These are phyloP conservation scores for Umimayanthus kanabou DNA, from an alignment of 92 coral and sea anemone genomes.

Conservation along the genomic window DNA sequence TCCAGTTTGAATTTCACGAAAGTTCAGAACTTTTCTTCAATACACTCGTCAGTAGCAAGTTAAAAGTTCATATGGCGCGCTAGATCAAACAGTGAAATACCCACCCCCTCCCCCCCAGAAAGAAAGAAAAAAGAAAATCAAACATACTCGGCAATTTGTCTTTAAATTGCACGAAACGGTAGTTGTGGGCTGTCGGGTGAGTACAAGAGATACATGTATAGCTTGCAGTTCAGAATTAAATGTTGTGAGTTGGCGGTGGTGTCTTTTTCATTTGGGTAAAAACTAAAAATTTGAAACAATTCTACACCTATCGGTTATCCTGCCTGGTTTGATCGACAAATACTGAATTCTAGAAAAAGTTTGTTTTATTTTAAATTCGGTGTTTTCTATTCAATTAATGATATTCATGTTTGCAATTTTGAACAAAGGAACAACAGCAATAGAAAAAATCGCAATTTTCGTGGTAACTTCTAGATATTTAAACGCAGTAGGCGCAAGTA, in stretches of 20 bases:
- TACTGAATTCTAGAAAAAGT: background rate
- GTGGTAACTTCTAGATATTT: background rate
- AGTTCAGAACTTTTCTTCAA: background rate
- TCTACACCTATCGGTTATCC: background rate
- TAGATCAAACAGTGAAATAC: too few relatives aligned
- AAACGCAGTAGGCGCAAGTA: background rate
- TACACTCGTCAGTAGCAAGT: background rate
- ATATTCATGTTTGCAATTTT: background rate
- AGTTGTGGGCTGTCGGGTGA: background rate
- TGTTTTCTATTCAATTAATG: slow-evolving; percentile 10
- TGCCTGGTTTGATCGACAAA: background rate
- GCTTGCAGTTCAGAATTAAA: too few relatives aligned
- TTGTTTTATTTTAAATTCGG: slow-evolving; percentile 8
- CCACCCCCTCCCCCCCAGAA: too few relatives aligned
- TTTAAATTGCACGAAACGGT: background rate
- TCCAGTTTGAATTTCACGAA: background rate
- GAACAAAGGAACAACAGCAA: background rate
- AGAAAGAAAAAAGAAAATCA: too few relatives aligned
- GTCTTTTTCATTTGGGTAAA: background rate
- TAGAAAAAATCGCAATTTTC: background rate
- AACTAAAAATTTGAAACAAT: background rate
- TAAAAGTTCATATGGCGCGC: background rate
- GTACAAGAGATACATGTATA: background rate
- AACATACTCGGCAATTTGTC: background rate
- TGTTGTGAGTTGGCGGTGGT: background rate